Conservation (phyloP, 2,888 invertebrate genomes). For the Idaea dimidiata region DNA sequence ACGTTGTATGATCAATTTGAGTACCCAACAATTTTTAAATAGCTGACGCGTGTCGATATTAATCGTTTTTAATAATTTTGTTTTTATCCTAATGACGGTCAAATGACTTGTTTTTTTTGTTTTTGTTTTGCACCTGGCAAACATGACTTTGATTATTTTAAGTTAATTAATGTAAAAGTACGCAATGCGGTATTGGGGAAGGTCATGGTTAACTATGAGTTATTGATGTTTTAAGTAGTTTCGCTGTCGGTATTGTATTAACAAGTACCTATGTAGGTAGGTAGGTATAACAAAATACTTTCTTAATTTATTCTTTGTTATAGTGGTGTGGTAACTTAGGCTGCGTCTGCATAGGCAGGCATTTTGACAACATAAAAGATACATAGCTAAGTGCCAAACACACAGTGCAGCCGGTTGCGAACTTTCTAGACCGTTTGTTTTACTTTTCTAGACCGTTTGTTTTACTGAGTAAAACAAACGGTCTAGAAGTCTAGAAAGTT, state of each 20-base stretch:
- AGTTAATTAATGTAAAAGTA: conserved; percentile 8
- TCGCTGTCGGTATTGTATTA: not conserved
- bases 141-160: not conserved
- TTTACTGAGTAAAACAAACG: too few species aligned
- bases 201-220: not conserved
- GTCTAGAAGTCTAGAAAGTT: too few species aligned
- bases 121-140: conserved; percentile 33
- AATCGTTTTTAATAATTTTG: conserved; percentile 73
- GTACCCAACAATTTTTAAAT: conserved; percentile 52
- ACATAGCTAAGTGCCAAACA: too few species aligned
- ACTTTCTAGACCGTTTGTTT: too few species aligned
- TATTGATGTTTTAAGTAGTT: not conserved
- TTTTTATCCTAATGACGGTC: conserved; percentile 56
- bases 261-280: not conserved
- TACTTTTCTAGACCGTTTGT: too few species aligned
- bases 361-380: too few species aligned
- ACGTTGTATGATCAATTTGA: not conserved
- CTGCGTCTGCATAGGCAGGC: too few species aligned
- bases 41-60: conserved; percentile 77
- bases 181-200: conserved; percentile 4
- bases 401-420: too few species aligned
- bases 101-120: conserved; percentile 49
- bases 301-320: too few species aligned
- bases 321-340: too few species aligned
- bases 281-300: too few species aligned